Evolutionary conservation across 2,113 vertebrate genomes (phyloP), one percentile per base, ranked within the genome.

Genomic region (Bagarius yarrelli): DNA sequence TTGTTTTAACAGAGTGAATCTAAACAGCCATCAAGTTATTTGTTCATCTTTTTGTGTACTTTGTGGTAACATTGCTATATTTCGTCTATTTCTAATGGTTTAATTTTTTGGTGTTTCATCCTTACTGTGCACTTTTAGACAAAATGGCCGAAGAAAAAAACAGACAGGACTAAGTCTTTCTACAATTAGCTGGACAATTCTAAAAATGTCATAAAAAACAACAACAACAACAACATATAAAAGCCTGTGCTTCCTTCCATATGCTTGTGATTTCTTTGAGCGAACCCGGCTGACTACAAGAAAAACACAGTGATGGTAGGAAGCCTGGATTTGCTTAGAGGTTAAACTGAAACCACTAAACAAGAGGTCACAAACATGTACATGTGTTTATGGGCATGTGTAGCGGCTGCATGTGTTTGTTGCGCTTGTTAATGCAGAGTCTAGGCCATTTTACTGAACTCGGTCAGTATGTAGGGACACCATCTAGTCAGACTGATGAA

Each of bases 251-350:
- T 85, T 84, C 79, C 75, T 79, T 84, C 83, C 69, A 85, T 83
- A 72, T 81, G 83, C 47, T 64, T 40, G 64, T 85, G 77, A 89
- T 77, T 81, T 70, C 56, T 72, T 73, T 77, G 80, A 79, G 25
- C 70, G 55, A 87, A 83, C 72, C 81, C 40, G 79, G 79, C 80
- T 32, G 57, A 66, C n/a, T 56, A 66, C 80, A 81, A 71, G 50
- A 12, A 70, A 73, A 76, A 79, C 59, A 77, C 47, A 69, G 69
- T 4, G 73, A 81, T 53, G 30, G 63, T 53, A 25, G 63, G 52
- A 44, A 81, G 78, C 44, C 86, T 91, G 87, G 84, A 73, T 81
- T 78, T 78, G 73, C 83, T 91, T 90, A 87, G 74, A 74, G 66
- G 21, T n/a, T 63, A 66, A 36, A 79, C 66, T 85, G 64, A 82